Evolutionary conservation across 2,113 vertebrate genomes (phyloP).

Genomic region (Cyphomyrus plagiostoma): DNA sequence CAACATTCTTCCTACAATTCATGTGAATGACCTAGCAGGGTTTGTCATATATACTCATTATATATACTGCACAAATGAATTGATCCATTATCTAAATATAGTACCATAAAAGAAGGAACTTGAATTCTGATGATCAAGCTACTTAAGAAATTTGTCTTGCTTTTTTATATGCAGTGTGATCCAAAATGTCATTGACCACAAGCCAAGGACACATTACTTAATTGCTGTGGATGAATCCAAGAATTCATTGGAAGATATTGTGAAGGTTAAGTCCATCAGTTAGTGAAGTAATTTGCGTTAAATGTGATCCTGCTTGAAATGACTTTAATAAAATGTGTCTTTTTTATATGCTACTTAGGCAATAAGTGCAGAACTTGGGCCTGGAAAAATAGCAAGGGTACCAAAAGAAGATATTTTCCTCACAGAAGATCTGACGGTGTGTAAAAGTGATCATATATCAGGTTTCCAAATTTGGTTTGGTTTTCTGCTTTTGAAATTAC

Average conservation of each 20-base stretch:
- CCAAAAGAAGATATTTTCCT: slow-evolving; percentile 70
- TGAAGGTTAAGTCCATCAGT: slow-evolving; percentile 66
- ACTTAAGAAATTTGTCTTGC: slow-evolving; percentile 19
- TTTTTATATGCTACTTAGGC: slow-evolving; percentile 50
- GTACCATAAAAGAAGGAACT: background rate
- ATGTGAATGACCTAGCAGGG: slow-evolving; percentile 79
- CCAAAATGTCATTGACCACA: slow-evolving; percentile 71
- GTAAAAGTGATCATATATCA: slow-evolving; percentile 27
- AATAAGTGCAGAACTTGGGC: slow-evolving; percentile 67
- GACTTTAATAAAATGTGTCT: background rate
- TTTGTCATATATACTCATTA: slow-evolving; percentile 42
- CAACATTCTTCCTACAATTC: slow-evolving; percentile 79
- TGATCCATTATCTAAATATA: background rate
- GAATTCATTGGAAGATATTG: slow-evolving; percentile 66
- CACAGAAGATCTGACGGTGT: slow-evolving; percentile 68
- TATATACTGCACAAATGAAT: background rate
- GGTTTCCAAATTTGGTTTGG: background rate
- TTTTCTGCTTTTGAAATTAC: background rate
- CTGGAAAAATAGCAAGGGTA: slow-evolving; percentile 66
- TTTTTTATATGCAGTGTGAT: slow-evolving; percentile 63
- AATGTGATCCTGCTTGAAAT: background rate
- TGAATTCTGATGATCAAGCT: background rate
- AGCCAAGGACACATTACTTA: slow-evolving; percentile 67
- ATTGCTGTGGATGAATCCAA: slow-evolving; percentile 75
- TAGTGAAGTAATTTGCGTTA: background rate